Evolutionary conservation across 1,140 invertebrate genomes (phyloP).

Genomic region (Triops longicaudatus): DNA sequence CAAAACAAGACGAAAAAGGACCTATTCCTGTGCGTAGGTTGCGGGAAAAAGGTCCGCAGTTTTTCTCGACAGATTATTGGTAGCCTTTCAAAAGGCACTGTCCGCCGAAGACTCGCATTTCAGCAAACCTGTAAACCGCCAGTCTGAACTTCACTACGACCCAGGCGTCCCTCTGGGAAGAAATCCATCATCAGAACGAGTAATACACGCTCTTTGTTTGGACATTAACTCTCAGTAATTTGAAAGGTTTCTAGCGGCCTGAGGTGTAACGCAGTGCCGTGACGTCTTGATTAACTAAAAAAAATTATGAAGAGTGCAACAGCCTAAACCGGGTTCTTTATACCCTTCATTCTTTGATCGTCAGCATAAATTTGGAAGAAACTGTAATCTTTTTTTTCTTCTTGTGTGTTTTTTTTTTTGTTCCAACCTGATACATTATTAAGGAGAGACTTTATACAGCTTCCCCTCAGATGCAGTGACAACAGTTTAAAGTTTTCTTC

Average conservation of each 20-base stretch:
- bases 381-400: too few relatives aligned
- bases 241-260: too few relatives aligned
- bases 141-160: background rate
- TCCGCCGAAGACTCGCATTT: background rate
- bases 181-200: background rate
- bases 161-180: background rate
- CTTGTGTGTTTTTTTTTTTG: too few relatives aligned
- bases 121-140: background rate
- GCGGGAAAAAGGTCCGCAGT: background rate
- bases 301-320: too few relatives aligned
- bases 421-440: too few relatives aligned
- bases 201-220: background rate
- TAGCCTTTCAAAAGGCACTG: background rate
- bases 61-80: background rate
- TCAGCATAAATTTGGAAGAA: too few relatives aligned
- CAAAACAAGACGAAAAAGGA: background rate
- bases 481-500: background rate
- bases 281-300: too few relatives aligned
- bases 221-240: background rate
- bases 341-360: too few relatives aligned
- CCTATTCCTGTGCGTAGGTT: background rate
- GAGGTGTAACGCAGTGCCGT: too few relatives aligned
- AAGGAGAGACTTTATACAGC: too few relatives aligned
- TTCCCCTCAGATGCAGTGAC: too few relatives aligned
- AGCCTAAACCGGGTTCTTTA: too few relatives aligned